Evolutionary conservation across 2,113 vertebrate genomes (phyloP).

Genomic region (Gallinago jamesoni): DNA sequence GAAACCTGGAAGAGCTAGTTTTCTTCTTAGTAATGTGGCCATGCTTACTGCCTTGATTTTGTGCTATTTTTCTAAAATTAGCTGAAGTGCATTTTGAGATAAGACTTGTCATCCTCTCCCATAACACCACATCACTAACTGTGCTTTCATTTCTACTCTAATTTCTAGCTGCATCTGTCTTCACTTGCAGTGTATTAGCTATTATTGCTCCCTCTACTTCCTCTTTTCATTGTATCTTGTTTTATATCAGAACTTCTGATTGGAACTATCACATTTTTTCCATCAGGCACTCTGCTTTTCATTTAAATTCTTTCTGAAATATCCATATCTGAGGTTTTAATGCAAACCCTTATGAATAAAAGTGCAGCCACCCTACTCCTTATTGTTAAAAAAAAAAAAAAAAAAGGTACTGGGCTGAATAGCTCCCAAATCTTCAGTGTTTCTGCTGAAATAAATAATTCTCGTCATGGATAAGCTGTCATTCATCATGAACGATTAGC

Average conservation of each 20-base stretch:
- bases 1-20: not conserved
- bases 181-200: not conserved
- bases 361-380: not conserved
- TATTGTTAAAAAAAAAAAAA: too few relatives aligned
- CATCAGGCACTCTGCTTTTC: not conserved
- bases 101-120: not conserved
- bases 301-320: slow-evolving; percentile 3
- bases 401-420: not conserved
- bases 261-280: not conserved
- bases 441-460: not conserved
- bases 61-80: not conserved
- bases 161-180: not conserved
- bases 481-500: not conserved
- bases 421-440: not conserved
- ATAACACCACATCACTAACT: not conserved
- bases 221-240: not conserved
- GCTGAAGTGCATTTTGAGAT: not conserved
- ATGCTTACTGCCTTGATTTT: not conserved
- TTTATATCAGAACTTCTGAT: not conserved
- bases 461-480: not conserved
- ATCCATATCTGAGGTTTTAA: not conserved
- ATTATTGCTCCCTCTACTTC: not conserved
- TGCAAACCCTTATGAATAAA: not conserved
- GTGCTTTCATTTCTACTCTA: not conserved
- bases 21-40: not conserved